Conservation (phyloP, 2,113 vertebrate species). For the Sclerurus mexicanus region DNA sequence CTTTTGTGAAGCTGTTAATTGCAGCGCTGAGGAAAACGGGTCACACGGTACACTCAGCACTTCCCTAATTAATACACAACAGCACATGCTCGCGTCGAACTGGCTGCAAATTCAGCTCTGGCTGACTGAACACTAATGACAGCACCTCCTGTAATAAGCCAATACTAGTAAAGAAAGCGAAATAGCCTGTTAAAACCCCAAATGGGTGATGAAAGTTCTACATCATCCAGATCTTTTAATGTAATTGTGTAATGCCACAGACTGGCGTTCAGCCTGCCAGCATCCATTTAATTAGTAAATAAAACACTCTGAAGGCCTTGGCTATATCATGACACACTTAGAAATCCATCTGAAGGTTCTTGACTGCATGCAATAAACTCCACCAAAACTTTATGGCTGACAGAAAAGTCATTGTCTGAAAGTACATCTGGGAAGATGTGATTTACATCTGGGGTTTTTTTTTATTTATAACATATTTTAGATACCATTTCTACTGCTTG, state of each 20-base stretch:
- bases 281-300: constrained; percentile 40
- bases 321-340: not conserved
- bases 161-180: constrained; percentile 4
- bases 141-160: constrained; percentile 4
- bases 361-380: not conserved
- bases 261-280: constrained; percentile 28
- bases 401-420: not conserved
- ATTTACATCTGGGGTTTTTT: not conserved
- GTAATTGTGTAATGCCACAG: constrained; percentile 16
- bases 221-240: constrained; percentile 19
- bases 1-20: constrained; percentile 70
- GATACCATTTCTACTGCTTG: not conserved
- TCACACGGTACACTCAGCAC: constrained; percentile 41
- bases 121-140: constrained; percentile 14
- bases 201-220: constrained; percentile 20
- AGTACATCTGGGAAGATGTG: not conserved
- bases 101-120: constrained; percentile 24
- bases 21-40: constrained; percentile 53
- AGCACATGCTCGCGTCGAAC: not conserved
- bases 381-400: not conserved
- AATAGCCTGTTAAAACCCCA: constrained; percentile 33
- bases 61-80: constrained; percentile 65
- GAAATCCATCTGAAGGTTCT: not conserved
- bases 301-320: constrained; percentile 15
- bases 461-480: not conserved